phyloP scores from a whole-genome alignment of 2,113 vertebrate genomes.

The Hippocampus zosterae region DNA sequence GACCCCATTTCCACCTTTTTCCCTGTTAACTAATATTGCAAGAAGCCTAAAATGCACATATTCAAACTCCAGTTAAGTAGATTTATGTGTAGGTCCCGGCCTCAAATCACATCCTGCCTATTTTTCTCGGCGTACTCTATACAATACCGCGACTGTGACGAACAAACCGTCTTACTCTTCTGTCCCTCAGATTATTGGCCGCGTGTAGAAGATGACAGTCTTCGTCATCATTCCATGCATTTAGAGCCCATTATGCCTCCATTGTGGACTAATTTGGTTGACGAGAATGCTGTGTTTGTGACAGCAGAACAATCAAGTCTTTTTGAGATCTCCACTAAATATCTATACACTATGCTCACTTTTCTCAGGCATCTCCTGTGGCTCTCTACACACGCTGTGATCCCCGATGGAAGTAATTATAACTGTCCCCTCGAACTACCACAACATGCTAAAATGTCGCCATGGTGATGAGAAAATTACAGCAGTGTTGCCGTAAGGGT shows the following conservation, averaged over 20 bases:
- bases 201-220: slow-evolving; percentile 22
- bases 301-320: slow-evolving; percentile 29
- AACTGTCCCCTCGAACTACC: slow-evolving; percentile 32
- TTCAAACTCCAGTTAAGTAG: not conserved
- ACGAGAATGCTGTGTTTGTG: slow-evolving; percentile 12
- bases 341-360: not conserved
- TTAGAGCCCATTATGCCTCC: slow-evolving; percentile 21
- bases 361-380: not conserved
- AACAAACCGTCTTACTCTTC: not conserved
- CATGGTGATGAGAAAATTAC: slow-evolving; percentile 56
- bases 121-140: not conserved
- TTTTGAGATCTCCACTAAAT: slow-evolving; percentile 28
- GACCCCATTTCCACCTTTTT: not conserved
- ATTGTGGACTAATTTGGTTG: slow-evolving; percentile 23
- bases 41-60: not conserved
- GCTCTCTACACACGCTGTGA: slow-evolving; percentile 18
- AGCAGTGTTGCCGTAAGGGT: slow-evolving; percentile 20
- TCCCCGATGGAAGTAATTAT: slow-evolving; percentile 38
- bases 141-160: slow-evolving; percentile 2
- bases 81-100: not conserved
- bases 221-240: slow-evolving; percentile 13
- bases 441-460: slow-evolving; percentile 51
- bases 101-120: slow-evolving; percentile 3
- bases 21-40: not conserved
- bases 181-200: slow-evolving; percentile 3